Base-by-base conservation (phyloP, 2,888 invertebrate species). In the Callinectes sapidus region DNA sequence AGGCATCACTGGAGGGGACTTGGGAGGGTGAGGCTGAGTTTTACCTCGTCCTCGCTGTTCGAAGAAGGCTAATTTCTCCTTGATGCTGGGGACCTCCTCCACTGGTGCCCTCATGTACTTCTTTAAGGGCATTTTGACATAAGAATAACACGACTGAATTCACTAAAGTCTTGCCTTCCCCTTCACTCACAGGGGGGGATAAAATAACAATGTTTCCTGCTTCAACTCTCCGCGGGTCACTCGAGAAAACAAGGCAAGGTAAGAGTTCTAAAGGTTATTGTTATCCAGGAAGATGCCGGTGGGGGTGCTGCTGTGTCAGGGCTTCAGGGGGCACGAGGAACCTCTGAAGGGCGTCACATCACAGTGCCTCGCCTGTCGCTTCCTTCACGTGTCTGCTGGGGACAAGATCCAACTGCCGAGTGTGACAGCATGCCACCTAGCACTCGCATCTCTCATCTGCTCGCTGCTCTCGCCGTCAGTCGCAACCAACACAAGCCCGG, bases 51-150 rank as follows among this genome's bases (percentile, higher is more conserved):
- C 92, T 66, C 91, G 93, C 48, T 93, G 92, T 77, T 94, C 94
- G 92, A 94, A 94, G 92, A 93, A 94, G 92, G 92, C 93, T 39
- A 94, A 91, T 87, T 93, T 94, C 16, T 90, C 93, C 90, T 93
- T 93, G 89, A 94, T 94, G 85, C 94, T 94, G 28, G 94, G 94
- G 16, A 94, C 92, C 66, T 92, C 92, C 91, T 93, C 93, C 35
- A 93, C 92, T 1, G 93, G 93, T 71, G 92, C 92, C 54, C 93
- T 89, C 28, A 92, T 93, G 87, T 92, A 92, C 61, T 92, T 93
- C 93, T 93, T 93, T 32, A 93, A 81, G 18, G 93, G 93, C 93
- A 93, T 93, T 55, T 32, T 90, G 55, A 55, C n/a, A 28, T 32
- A 55, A 23, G 89, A 39, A 55, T 32, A 10, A 81, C 81, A 81